Conservation (phyloP, 1,140 invertebrate species). For the Diploscapter pachys region DNA sequence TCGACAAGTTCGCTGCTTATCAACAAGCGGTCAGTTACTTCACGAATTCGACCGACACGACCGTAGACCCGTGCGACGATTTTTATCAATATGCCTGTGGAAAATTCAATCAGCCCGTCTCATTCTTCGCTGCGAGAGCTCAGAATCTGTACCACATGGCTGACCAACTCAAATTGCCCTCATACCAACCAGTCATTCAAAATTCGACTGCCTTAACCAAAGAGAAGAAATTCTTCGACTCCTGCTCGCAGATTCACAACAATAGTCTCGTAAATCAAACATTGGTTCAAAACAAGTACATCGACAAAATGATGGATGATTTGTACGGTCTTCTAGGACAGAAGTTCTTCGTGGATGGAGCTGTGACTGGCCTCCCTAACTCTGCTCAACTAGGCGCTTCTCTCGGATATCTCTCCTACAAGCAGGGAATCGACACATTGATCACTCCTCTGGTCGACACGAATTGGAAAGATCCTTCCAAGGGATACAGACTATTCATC, state of each 20-base stretch:
- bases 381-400: slow-evolving; percentile 12
- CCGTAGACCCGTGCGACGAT: slow-evolving; percentile 81
- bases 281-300: slow-evolving; percentile 2
- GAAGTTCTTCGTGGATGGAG: slow-evolving; percentile 3
- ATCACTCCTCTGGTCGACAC: slow-evolving; percentile 36
- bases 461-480: slow-evolving; percentile 31
- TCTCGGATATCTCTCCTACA: slow-evolving; percentile 35
- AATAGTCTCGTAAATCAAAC: slow-evolving; percentile 3
- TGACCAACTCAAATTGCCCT: slow-evolving; percentile 17
- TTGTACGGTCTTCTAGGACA: slow-evolving; percentile 13
- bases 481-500: slow-evolving; percentile 35
- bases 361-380: not conserved
- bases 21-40: slow-evolving; percentile 12
- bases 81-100: slow-evolving; percentile 92
- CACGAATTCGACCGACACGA: slow-evolving; percentile 69
- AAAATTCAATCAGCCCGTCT: slow-evolving; percentile 71
- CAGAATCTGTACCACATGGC: slow-evolving; percentile 27
- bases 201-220: slow-evolving; percentile 24
- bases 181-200: slow-evolving; percentile 28
- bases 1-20: slow-evolving; percentile 25
- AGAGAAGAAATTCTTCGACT: slow-evolving; percentile 26
- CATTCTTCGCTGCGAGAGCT: slow-evolving; percentile 21
- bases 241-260: slow-evolving; percentile 16
- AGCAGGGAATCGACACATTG: slow-evolving; percentile 33
- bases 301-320: slow-evolving; percentile 10